These are phyloP conservation scores for Drosophila ambigua DNA, from an alignment of 1,140 invertebrate species.

Conservation along the genomic window DNA sequence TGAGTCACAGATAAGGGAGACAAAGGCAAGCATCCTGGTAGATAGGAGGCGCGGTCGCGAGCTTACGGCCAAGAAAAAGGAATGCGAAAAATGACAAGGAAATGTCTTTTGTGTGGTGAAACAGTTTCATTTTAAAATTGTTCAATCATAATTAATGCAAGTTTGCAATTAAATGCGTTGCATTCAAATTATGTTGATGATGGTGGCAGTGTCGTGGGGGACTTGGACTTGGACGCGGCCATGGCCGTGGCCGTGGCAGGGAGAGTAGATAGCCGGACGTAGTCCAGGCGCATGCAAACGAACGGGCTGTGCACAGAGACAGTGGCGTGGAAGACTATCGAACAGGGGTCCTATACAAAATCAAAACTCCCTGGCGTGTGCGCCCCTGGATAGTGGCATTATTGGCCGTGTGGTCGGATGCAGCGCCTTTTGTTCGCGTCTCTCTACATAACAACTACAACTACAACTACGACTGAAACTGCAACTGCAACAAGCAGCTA, in stretches of 20 bases:
- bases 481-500: slow-evolving; percentile 18
- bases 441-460: slow-evolving; percentile 38
- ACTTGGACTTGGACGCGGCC: slow-evolving; percentile 6
- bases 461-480: slow-evolving; percentile 45
- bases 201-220: slow-evolving; percentile 35
- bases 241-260: slow-evolving; percentile 3
- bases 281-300: slow-evolving; percentile 33
- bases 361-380: background rate
- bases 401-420: slow-evolving; percentile 66
- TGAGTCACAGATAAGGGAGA: slow-evolving; percentile 42
- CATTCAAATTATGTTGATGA: slow-evolving; percentile 78
- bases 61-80: slow-evolving; percentile 43
- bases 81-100: slow-evolving; percentile 21
- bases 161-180: slow-evolving; percentile 80
- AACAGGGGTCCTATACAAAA: background rate
- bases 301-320: slow-evolving; percentile 33
- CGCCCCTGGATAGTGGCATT: slow-evolving; percentile 45
- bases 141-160: slow-evolving; percentile 81
- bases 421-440: slow-evolving; percentile 67
- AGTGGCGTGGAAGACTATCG: slow-evolving; percentile 23
- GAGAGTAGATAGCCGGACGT: slow-evolving; percentile 41
- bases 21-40: slow-evolving; percentile 16
- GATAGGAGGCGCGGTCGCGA: slow-evolving; percentile 41
- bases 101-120: slow-evolving; percentile 45
- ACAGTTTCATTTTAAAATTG: slow-evolving; percentile 63